Base-by-base conservation (phyloP, 2,797 vertebrate genomes). In the Passerculus sandwichensis region DNA sequence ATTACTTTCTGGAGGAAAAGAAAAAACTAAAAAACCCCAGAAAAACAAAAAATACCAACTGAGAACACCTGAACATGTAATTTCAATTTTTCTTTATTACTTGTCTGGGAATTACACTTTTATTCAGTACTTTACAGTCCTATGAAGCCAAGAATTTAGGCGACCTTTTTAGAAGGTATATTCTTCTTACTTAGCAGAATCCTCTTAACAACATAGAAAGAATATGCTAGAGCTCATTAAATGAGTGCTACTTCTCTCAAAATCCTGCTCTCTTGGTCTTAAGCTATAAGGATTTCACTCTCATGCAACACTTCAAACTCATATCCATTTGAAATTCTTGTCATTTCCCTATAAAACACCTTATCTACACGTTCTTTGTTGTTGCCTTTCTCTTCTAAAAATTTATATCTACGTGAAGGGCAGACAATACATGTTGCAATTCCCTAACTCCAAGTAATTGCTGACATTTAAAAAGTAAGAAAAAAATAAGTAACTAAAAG, bases 1-100 rank as follows among this genome's bases (percentile, higher is more conserved):
- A 30, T 7, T 71, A 38, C 10, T 45, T 71, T 29, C 6, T 29
- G 19, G 5, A 19, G 6, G 3, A 0, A 0, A 27, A 19, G 5
- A 22, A 15, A 8, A 45, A 45, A 3, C 7, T 22, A 15, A 8
- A 23, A 25, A 45, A 36, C 3, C 7, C 4, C 10, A 38, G 26
- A 15, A 26, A 36, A 36, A 15, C 7, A 5, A 23, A 26, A 27
- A 27, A 13, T 13, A 51, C 16, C 21, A 30, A 54, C 18, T 23
- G 22, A 56, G 14, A 71, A 67, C 22, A 89, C 8, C 44, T 70
- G n/a, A 90, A 69, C 34, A n/a, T 3, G 4, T 48, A 0, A 38
- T 29, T 78, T 44, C 5, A 5, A 5, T 34, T 75, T 78, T 85
- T 72, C 12, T 74, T 73, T 51, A 66, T 38, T 75, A 54, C 3